Evolutionary conservation across 1,140 invertebrate genomes (phyloP).

Genomic region (Heliconius eleuchia): DNA sequence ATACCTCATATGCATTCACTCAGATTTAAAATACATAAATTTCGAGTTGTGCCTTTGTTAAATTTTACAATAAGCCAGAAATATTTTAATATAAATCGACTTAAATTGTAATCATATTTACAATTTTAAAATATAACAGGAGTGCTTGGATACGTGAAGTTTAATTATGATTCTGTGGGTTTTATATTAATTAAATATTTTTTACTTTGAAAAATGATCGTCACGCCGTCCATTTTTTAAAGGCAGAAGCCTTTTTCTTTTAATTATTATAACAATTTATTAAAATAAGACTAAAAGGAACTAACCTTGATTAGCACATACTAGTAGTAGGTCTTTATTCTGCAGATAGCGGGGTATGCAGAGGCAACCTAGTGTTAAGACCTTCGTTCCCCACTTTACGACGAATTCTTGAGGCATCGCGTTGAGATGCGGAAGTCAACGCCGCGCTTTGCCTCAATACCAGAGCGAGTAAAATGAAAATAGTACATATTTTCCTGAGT

Average conservation of each 20-base stretch:
- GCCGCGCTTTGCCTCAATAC: no score
- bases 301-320: no score
- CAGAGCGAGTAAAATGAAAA: no score
- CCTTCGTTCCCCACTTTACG: no score
- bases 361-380: not conserved
- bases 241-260: not conserved
- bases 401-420: no score
- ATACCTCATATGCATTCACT: conserved; percentile 28
- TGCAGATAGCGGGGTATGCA: not conserved
- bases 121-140: conserved; percentile 20
- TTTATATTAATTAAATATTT: not conserved
- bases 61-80: conserved; percentile 12
- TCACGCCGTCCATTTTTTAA: not conserved
- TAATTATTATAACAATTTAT: no score
- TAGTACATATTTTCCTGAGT: no score
- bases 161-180: conserved; percentile 12
- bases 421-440: no score
- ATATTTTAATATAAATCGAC: conserved; percentile 7
- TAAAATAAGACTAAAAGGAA: no score
- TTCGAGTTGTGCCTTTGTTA: conserved; percentile 12
- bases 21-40: conserved; percentile 30
- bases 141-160: conserved; percentile 4
- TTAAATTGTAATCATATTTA: conserved; percentile 8
- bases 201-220: not conserved
- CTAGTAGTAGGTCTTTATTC: not conserved